These are phyloP conservation scores for Clusia tigrina DNA, from an alignment of 2,888 invertebrate genomes.

Conservation along the genomic window DNA sequence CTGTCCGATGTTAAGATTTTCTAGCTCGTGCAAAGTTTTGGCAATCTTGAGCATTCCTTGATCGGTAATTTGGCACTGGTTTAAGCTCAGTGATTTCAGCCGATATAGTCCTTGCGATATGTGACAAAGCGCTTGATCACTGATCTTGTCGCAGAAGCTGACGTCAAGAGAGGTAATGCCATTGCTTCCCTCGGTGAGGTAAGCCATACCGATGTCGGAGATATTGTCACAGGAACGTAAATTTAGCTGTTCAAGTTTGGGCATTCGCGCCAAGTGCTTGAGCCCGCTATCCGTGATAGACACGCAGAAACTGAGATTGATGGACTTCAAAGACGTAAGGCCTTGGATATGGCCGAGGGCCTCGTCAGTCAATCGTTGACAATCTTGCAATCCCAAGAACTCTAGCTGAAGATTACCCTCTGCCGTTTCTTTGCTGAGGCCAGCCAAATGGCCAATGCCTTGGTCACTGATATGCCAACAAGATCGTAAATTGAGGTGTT, in stretches of 20 bases:
- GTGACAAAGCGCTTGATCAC: conserved; percentile 87
- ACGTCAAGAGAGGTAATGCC: conserved; percentile 85
- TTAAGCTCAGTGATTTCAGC: conserved; percentile 81
- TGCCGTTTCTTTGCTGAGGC: conserved; percentile 72
- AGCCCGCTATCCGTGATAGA: conserved; percentile 93
- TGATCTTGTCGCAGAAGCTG: conserved; percentile 95
- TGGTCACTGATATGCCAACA: conserved; percentile 93
- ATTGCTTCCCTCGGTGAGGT: conserved; percentile 88
- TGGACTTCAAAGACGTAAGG: conserved; percentile 80
- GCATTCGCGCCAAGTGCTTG: conserved; percentile 85
- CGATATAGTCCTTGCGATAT: conserved; percentile 90
- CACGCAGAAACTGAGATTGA: conserved; percentile 94
- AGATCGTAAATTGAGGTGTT: conserved; percentile 85
- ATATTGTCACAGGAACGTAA: conserved; percentile 93
- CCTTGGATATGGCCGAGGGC: conserved; percentile 85
- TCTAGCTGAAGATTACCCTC: conserved; percentile 81
- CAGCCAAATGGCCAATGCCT: conserved; percentile 86
- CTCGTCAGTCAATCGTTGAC: conserved; percentile 92
- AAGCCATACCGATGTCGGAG: conserved; percentile 90
- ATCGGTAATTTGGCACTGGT: conserved; percentile 92
- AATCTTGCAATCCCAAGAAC: conserved; percentile 90
- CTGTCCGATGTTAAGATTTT: conserved; percentile 93
- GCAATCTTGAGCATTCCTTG: conserved; percentile 88
- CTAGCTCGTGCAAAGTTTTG: conserved; percentile 82
- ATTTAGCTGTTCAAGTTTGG: conserved; percentile 84